Evolutionary conservation across 2,888 invertebrate genomes (phyloP), one percentile per base, ranked within the genome.

Genomic region (Nymphalis c-album): DNA sequence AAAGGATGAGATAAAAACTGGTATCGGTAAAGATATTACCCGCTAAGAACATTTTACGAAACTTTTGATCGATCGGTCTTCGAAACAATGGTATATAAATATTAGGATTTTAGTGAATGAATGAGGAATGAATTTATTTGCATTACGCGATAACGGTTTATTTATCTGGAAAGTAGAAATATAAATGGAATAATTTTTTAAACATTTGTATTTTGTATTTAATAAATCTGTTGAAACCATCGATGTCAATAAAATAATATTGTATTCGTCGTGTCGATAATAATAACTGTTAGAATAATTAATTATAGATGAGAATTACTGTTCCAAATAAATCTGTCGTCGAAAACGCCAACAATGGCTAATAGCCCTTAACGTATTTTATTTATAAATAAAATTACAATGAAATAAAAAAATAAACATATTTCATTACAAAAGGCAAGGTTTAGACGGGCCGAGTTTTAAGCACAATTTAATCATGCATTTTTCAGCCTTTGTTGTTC

Each of bases 1-100:
- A 90, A 89, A 85, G 79, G 84, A 74, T 71, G 75, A 76, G 75
- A 78, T 77, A 77, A 79, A 75, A 77, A 73, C 70, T 71, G 71
- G 68, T 72, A 69, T 68, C 71, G 70, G 53, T 57, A 18, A 20
- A 40, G 57, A 35, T 57, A 40, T 57, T 55, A 57, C 57, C 57
- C 35, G 57, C 57, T 57, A 57, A 57, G 57, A 57, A 26, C 53
- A 55, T 40, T 35, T 57, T 35, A 18, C n/a, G 35, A 64, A 40
- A 48, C 64, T 8, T 71, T 75, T 79, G 78, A 79, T 79, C 71
- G 78, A 78, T 78, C 72, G 71, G 50, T 72, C 66, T 68, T 68
- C 65, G 59, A 62, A 72, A 75, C 75, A 75, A 76, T 75, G 72
- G 70, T 59, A 63, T 65, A 72, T 67, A 61, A 60, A 64, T 62